These are phyloP conservation scores for Sebastes variabilis DNA, from an alignment of 2,797 vertebrate species.

Conservation along the genomic window DNA sequence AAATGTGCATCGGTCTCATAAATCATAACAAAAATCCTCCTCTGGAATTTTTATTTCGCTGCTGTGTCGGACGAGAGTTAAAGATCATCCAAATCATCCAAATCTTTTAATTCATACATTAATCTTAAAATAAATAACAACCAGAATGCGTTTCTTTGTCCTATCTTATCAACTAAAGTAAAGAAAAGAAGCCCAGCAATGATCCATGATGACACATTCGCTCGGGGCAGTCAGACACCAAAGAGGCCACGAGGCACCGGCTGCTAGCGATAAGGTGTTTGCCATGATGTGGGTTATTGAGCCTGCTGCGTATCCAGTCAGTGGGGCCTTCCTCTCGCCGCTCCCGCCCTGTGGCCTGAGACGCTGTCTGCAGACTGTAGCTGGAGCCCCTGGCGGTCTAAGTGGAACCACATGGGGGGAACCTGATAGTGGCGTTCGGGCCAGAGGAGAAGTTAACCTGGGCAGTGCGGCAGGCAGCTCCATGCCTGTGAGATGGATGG, in stretches of 20 bases:
- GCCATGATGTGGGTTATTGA: constrained; percentile 53
- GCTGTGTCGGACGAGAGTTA: neutral
- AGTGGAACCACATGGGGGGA: constrained; percentile 81
- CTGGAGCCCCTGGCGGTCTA: constrained; percentile 70
- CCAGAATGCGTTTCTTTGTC: neutral
- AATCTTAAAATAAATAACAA: neutral
- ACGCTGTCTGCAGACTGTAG: constrained; percentile 61
- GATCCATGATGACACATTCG: constrained; percentile 37
- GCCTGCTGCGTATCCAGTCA: constrained; percentile 43
- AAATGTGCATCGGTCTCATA: constrained; percentile 40
- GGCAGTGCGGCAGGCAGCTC: constrained; percentile 44
- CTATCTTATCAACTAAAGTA: neutral
- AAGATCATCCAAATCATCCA: neutral
- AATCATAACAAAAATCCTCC: constrained; percentile 41
- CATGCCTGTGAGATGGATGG: constrained; percentile 54
- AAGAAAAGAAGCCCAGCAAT: constrained; percentile 15
- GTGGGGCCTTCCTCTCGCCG: constrained; percentile 21
- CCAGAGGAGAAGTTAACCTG: constrained; percentile 64
- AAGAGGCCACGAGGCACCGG: constrained; percentile 20
- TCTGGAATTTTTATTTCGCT: constrained; percentile 3
- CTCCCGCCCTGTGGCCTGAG: constrained; percentile 59
- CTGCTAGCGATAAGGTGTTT: constrained; percentile 52
- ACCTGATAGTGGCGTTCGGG: constrained; percentile 69
- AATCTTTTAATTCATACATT: neutral
- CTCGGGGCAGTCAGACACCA: constrained; percentile 6